Evolutionary conservation across 2,113 vertebrate species (phyloP), one percentile per base, ranked within the genome.

Genomic region (Salvator merianae): DNA sequence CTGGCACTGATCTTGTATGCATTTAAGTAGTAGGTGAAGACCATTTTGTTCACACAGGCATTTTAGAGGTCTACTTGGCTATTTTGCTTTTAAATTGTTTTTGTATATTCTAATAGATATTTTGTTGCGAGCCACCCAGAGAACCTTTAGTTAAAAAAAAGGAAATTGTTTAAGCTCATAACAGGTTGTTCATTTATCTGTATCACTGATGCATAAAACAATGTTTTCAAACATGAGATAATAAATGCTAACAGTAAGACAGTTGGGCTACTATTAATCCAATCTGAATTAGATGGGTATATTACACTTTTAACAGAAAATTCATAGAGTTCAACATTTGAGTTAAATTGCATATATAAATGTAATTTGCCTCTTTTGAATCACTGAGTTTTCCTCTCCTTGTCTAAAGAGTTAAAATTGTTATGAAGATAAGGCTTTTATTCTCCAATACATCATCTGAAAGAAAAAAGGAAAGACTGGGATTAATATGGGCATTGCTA

Each of bases 341-440:
- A 63, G 28, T 2, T 2, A 26, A 34, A 53, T 70, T 70, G 10
- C 34, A 32, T 40, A 69, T 47, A 84, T 86, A 89, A 84, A 77
- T 85, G 87, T 53, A 85, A 34, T 74, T 93, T 70, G 82, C 85
- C 70, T 90, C 80, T 88, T 93, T 89, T 84, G 65, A 88, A 89
- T 59, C 3, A 59, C 55, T 59, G 4, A 59, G 55, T 4, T 5
- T 47, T 47, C 43, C 43, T 47, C 28, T 70, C 47, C 36, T 1
- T 62, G 36, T 72, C 71, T 55, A 8, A 36, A 55, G 28, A 69
- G 32, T 36, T 69, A 69, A 36, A 32, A 3, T 69, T 3, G 32
- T 13, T 36, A 18, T 34, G 34, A 18, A 16, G 5, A 6, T 69
- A 87, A 93, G 86, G 90, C 59, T 72, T 84, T 79, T 87, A 82